Evolutionary conservation across 2,113 vertebrate genomes (phyloP).

Genomic region (Ctenomys sociabilis): DNA sequence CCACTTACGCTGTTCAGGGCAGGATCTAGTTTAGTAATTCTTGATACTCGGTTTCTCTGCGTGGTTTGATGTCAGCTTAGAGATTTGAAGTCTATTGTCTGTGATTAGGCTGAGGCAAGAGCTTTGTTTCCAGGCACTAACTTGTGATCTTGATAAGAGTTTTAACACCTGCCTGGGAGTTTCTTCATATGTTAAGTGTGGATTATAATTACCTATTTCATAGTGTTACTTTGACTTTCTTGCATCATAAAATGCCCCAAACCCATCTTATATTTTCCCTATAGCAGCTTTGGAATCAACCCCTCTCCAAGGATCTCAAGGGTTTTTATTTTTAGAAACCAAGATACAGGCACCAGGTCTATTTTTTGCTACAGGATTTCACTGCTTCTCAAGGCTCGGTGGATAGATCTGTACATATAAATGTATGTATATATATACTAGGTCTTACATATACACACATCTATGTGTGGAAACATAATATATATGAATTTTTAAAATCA

Average conservation of each 20-base stretch:
- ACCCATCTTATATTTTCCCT: neutral
- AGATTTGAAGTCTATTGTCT: neutral
- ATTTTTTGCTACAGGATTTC: neutral
- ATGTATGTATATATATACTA: neutral
- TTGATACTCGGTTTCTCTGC: neutral
- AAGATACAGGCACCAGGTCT: neutral
- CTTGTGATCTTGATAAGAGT: neutral
- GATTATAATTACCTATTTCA: neutral
- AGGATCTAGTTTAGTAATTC: neutral
- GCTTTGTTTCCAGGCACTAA: neutral
- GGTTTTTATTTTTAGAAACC: slow-evolving; percentile 19
- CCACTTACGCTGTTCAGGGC: slow-evolving; percentile 3
- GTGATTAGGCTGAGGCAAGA: neutral
- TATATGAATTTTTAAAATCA: neutral
- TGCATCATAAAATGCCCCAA: neutral
- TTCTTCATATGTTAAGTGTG: neutral
- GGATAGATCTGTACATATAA: neutral
- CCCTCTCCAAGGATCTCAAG: neutral
- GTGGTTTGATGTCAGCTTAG: neutral
- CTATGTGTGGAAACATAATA: neutral
- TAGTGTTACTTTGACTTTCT: slow-evolving; percentile 2
- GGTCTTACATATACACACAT: neutral
- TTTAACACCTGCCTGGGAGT: neutral
- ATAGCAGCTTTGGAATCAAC: neutral
- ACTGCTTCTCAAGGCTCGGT: neutral